Conservation (phyloP, 2,797 vertebrate species). For the Buceros bicornis region DNA sequence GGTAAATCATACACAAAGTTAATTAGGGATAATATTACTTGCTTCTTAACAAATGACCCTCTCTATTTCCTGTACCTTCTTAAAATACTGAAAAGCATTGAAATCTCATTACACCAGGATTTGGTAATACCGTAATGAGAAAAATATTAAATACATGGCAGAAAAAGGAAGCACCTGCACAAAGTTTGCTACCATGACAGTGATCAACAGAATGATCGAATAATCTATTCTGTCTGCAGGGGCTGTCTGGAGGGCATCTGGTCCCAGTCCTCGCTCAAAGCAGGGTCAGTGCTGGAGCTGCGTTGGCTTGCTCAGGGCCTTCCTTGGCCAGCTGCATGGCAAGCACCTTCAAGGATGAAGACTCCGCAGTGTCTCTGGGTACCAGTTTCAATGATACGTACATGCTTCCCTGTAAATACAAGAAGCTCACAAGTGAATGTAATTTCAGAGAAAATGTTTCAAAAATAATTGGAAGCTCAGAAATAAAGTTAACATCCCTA, state of each 20-base stretch:
- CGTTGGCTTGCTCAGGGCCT: background rate
- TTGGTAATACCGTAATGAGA: conserved; percentile 29
- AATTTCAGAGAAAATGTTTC: background rate
- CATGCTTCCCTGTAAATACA: background rate
- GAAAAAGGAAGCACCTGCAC: conserved; percentile 58
- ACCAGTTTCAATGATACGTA: background rate
- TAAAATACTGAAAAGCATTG: conserved; percentile 12
- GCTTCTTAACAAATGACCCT: conserved; percentile 19
- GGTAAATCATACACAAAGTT: background rate
- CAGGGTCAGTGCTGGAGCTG: background rate
- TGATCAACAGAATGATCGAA: conserved; percentile 31
- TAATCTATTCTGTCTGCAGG: conserved; percentile 19
- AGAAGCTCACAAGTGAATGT: background rate
- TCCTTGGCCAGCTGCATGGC: background rate
- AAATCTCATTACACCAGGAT: background rate
- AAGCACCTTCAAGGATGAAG: background rate
- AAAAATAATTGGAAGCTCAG: background rate
- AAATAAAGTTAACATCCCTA: background rate
- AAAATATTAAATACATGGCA: conserved; percentile 43
- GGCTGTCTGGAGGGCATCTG: conserved; percentile 55
- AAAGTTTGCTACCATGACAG: conserved; percentile 61
- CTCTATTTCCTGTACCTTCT: conserved; percentile 28
- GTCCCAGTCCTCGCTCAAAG: background rate
- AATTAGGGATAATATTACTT: conserved; percentile 2
- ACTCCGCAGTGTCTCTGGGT: background rate